Base-by-base conservation (phyloP, 2,797 vertebrate genomes). In the Cyclopterus lumpus region DNA sequence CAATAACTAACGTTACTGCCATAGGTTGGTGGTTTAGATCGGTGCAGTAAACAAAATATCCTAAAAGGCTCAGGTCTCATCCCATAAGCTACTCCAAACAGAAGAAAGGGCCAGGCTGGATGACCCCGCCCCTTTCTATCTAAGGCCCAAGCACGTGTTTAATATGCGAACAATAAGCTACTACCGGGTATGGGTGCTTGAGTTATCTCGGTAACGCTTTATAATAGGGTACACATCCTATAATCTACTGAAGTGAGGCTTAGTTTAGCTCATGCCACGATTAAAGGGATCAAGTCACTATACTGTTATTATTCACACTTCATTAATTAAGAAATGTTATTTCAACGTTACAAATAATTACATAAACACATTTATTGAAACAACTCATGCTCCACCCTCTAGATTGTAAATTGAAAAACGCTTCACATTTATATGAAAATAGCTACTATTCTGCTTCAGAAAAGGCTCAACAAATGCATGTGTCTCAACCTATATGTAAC, bases 111-210 rank as follows among this genome's bases (percentile, higher is more conserved):
- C 15, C 16, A 48, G 6, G 1, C 2, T 44, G 46, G 12, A 38
- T 3, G 20, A 1, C 15, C 1, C 3, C 11, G 9, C 3, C 20
- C 9, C 2, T 49, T 6, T 22, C 10, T 6, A 15, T 1, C 12
- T 49, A 5, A 46, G 4, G 28, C n/a, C 15, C 4, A 32, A 14
- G 6, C 30, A 60, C 32, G 24, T 28, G 6, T 53, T 16, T 10
- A 55, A 16, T 28, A 8, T 28, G 49, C 10, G 4, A 24, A 54
- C 12, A 54, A 26, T 26, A 26, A 15, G 53, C 26, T 12, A 26
- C 24, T 14, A 26, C 14, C 5, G 11, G 8, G n/a, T 22, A n/a
- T n/a, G 48, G 20, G 11, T 51, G 20, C 8, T 51, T 11, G 10
- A 11, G 22, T 24, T 24, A 11, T 14, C n/a, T 24, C 12, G 22